phyloP scores from a whole-genome alignment of 2,797 vertebrate genomes.

The Aplochiton taeniatus region DNA sequence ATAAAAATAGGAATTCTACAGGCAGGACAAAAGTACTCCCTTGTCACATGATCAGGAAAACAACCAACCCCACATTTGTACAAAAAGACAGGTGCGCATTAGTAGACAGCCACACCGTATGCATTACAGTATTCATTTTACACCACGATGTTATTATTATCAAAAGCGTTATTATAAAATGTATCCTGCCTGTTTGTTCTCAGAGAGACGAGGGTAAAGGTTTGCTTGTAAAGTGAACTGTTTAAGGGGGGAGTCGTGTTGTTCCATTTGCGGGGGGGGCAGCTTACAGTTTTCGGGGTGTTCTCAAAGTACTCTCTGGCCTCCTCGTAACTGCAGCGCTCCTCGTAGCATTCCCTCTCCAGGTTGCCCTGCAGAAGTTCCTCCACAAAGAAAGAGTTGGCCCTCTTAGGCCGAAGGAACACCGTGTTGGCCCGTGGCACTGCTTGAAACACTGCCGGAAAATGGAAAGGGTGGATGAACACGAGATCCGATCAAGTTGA shows the following conservation, averaged over 20 bases:
- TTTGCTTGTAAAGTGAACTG: neutral
- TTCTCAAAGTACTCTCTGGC: conserved; percentile 87
- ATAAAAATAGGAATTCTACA: neutral
- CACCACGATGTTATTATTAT: neutral
- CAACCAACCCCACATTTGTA: no score
- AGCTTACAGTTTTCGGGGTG: conserved; percentile 64
- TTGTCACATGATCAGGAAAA: no score
- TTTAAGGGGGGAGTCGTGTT: no score
- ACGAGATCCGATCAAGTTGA: neutral
- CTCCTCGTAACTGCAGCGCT: conserved; percentile 83
- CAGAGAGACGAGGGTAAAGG: no score
- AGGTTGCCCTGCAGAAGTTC: conserved; percentile 85
- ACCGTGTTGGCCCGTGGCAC: conserved; percentile 56
- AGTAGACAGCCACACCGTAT: no score
- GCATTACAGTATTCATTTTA: neutral
- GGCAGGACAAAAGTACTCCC: no score
- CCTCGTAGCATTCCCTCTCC: conserved; percentile 88
- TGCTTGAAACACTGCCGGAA: conserved; percentile 74
- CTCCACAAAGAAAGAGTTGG: conserved; percentile 76
- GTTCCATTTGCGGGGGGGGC: no score
- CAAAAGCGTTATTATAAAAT: no score
- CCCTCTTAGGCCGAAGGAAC: conserved; percentile 79
- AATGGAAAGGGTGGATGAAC: neutral
- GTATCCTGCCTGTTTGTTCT: no score
- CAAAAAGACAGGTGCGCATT: no score